A percentile compares a stretch with the other conserved stretches of the same genome.
Evolutionary conservation across 2,113 vertebrate species (phyloP).

Genomic region (Pampusana beccarii): DNA sequence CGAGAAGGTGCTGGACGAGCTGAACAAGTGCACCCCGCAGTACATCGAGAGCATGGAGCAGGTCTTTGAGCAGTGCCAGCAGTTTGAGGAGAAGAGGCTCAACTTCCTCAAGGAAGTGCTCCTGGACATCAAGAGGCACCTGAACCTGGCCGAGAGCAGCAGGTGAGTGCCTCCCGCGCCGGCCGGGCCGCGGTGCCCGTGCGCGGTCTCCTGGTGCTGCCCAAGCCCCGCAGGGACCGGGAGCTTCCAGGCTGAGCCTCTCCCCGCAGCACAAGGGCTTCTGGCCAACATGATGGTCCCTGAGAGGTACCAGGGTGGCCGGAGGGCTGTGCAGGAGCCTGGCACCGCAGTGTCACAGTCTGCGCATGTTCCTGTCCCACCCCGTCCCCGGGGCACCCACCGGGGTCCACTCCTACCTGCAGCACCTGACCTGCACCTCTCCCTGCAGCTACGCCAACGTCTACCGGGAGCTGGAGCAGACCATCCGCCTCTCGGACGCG

Average conservation of each 20-base stretch:
- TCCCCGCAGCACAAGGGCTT: neutral
- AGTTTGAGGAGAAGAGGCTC: constrained; percentile 95
- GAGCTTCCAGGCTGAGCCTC: neutral
- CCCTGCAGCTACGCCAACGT: constrained; percentile 85
- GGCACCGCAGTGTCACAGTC: neutral
- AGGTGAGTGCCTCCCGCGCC: constrained; percentile 71
- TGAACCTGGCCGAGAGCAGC: constrained; percentile 94
- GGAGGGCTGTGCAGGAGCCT: fast-evolving
- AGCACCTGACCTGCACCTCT: fast-evolving
- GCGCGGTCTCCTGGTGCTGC: fast-evolving
- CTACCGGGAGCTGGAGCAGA: constrained; percentile 95
- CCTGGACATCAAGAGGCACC: constrained; percentile 95
- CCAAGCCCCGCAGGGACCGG: neutral
- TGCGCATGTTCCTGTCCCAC: neutral
- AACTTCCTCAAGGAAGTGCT: constrained; percentile 96
- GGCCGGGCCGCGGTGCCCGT: neutral
- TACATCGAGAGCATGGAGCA: constrained; percentile 98
- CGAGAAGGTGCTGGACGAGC: constrained; percentile 94
- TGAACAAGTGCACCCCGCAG: constrained; percentile 90
- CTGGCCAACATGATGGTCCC: neutral
- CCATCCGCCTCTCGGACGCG: constrained; percentile 86
- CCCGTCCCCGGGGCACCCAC: fast-evolving
- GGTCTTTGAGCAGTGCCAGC: constrained; percentile 98
- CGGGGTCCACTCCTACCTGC: fast-evolving
- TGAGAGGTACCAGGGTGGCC: neutral